A percentile compares a stretch with the other conserved stretches of the same genome.
Conservation (phyloP, 1,140 invertebrate species). For the Drosophila azteca region DNA sequence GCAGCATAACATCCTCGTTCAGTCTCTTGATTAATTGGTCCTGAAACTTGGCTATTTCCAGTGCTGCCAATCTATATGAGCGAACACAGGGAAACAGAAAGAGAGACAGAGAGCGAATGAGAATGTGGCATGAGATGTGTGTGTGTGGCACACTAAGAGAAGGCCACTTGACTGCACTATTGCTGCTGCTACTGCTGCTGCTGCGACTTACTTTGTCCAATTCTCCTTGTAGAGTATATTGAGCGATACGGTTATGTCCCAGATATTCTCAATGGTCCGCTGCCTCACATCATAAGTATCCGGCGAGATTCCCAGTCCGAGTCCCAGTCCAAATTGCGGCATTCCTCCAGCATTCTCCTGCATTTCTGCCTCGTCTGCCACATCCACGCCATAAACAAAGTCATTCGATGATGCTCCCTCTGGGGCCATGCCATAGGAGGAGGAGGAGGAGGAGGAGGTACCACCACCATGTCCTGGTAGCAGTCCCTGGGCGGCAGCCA, state of each 20-base stretch:
- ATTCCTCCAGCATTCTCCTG: constrained; percentile 37
- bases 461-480: constrained; percentile 33
- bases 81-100: not conserved
- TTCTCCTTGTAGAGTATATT: constrained; percentile 98
- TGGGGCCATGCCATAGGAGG: too few relatives aligned
- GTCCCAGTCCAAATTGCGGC: constrained; percentile 75
- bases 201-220: constrained; percentile 89
- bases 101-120: not conserved
- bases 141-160: too few relatives aligned
- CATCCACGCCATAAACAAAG: constrained; percentile 69
- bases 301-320: constrained; percentile 74
- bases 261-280: constrained; percentile 93
- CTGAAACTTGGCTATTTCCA: constrained; percentile 95
- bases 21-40: constrained; percentile 92
- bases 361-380: constrained; percentile 51
- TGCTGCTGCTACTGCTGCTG: too few relatives aligned
- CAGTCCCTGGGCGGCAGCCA: constrained; percentile 47
- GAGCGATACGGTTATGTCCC: constrained; percentile 96
- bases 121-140: not conserved
- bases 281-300: constrained; percentile 86
- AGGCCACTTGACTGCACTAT: too few relatives aligned
- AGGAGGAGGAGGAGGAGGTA: too few relatives aligned
- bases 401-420: constrained; percentile 50
- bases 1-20: constrained; percentile 88
- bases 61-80: constrained; percentile 86